A percentile compares a stretch with the other conserved stretches of the same genome.
phyloP scores from a whole-genome alignment of 2,888 invertebrate genomes.

The Boloria selene region DNA sequence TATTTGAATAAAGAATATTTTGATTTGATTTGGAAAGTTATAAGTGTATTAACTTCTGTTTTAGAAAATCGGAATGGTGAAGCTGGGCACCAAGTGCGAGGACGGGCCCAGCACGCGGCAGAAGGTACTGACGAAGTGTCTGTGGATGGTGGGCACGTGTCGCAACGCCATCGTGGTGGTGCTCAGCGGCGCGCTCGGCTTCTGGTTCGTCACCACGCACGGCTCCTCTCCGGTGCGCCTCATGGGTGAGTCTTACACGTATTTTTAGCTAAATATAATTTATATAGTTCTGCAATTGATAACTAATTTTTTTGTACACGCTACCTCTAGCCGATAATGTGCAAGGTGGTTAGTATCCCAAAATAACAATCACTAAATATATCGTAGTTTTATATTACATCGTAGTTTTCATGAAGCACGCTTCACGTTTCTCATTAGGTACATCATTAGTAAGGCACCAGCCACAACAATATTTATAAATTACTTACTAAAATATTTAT shows the following conservation, averaged over 20 bases:
- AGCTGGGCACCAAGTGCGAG: constrained; percentile 82
- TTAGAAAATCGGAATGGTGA: constrained; percentile 85
- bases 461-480: not conserved
- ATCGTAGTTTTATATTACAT: constrained; percentile 6
- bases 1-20: no score
- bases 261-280: constrained; percentile 6
- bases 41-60: constrained; percentile 15
- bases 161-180: constrained; percentile 93
- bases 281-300: constrained; percentile 30
- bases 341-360: constrained; percentile 62
- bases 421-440: not conserved
- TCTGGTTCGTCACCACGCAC: constrained; percentile 79
- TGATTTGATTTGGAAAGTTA: no score
- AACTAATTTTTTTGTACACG: constrained; percentile 53
- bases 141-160: constrained; percentile 91
- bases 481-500: not conserved
- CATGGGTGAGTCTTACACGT: constrained; percentile 81
- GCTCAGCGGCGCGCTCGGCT: constrained; percentile 87
- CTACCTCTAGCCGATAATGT: constrained; percentile 63
- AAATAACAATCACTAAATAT: not conserved
- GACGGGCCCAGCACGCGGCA: constrained; percentile 80
- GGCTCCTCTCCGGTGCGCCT: constrained; percentile 84
- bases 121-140: constrained; percentile 83
- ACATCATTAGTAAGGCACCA: not conserved
- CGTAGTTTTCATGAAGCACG: constrained; percentile 13